These are phyloP conservation scores for Pasiphila rectangulata DNA, from an alignment of 2,888 invertebrate genomes.

Conservation along the genomic window DNA sequence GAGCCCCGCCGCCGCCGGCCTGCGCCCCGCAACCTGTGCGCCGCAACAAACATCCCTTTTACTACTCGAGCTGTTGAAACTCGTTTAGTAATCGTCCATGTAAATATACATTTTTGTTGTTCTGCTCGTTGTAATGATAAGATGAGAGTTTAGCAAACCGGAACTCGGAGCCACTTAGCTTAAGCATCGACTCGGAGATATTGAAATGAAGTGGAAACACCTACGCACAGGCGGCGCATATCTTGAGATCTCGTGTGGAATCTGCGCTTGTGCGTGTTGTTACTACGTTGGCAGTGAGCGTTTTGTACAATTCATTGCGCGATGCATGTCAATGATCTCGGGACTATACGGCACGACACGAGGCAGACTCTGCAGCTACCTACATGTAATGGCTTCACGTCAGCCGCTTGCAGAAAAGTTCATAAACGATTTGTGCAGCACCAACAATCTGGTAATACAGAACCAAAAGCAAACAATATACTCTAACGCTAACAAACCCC, in stretches of 20 bases:
- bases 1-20: slow-evolving; percentile 31
- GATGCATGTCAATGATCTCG: slow-evolving; percentile 51
- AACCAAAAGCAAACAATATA: too few species aligned
- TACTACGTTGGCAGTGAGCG: slow-evolving; percentile 41
- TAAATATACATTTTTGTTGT: slow-evolving; percentile 3
- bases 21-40: slow-evolving; percentile 41
- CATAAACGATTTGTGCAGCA: slow-evolving; percentile 1
- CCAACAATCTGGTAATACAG: slow-evolving; percentile 8
- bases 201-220: slow-evolving; percentile 24
- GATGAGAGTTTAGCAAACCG: slow-evolving; percentile 4
- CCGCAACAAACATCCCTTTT: slow-evolving; percentile 22
- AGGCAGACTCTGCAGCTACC: slow-evolving; percentile 31
- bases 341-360: slow-evolving; percentile 32
- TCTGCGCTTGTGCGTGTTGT: slow-evolving; percentile 42
- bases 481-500: too few species aligned
- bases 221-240: slow-evolving; percentile 23
- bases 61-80: slow-evolving; percentile 15
- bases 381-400: slow-evolving; percentile 30
- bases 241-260: slow-evolving; percentile 26
- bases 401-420: slow-evolving; percentile 17
- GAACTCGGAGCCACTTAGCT: slow-evolving; percentile 9
- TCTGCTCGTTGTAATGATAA: slow-evolving; percentile 2
- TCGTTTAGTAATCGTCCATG: slow-evolving; percentile 6
- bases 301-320: slow-evolving; percentile 45
- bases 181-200: slow-evolving; percentile 11